Base-by-base conservation (phyloP, 2,888 invertebrate genomes). In the Auanema sp. region DNA sequence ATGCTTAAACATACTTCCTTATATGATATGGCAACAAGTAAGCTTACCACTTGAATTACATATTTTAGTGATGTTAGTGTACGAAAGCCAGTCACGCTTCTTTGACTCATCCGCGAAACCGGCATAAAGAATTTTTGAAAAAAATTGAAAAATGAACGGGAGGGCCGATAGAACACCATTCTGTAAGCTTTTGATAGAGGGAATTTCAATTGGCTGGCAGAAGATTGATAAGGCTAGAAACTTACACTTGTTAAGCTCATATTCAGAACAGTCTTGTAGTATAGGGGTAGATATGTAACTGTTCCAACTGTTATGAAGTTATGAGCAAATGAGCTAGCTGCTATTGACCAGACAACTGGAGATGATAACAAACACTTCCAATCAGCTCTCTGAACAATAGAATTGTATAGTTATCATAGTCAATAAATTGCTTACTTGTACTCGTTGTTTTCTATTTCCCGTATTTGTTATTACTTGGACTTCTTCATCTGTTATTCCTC, bases 251-350 rank as follows among this genome's bases (percentile, higher is more conserved):
- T 71, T 51, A 81, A 65, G 54, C 79, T 78, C 78, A 83, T 77
- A 25, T 79, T 77, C 54, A 83, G 68, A 4, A 83, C 78, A 12
- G 72, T 78, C 54, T 74, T 71, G 63, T 82, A 82, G 69, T 82
- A 82, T 52, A 78, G 69, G 5, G 82, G 82, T 14, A 82, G 68
- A 50, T 82, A 82, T 8, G 80, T 79, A 50, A 83, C 73, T 11
- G 77, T 81, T 43, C 80, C 82, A 16, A 83, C 82, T 4, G 79
- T 83, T 61, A 82, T 77, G 64, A 79, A 82, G 56, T 79, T 81
- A 54, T 83, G 82, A 18, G 79, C 79, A 64, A 82, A 82, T 18
- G 82, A 76, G 49, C 71, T 73, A 24, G 76, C 68, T 12, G 76
- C 79, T 24, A 79, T 78, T 1, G 82, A 71, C 82, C 81, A 83